phyloP scores from a whole-genome alignment of 2,797 vertebrate species.

The Sebastes ruberrimus region DNA sequence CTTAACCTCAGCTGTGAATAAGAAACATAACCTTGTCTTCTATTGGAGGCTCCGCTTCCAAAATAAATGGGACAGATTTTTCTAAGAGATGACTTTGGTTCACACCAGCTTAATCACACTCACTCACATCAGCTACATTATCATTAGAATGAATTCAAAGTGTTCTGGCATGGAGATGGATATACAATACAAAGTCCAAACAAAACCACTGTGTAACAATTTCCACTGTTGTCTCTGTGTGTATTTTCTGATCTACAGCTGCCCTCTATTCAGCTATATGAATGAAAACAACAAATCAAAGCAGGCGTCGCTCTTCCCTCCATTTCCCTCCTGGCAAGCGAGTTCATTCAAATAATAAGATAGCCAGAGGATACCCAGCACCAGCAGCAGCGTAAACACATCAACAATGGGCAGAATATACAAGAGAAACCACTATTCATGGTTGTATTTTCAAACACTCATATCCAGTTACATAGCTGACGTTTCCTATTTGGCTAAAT shows the following conservation, averaged over 20 bases:
- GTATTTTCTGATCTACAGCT: conserved; percentile 10
- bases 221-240: background rate
- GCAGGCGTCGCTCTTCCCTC: background rate
- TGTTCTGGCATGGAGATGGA: background rate
- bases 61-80: background rate
- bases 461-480: background rate
- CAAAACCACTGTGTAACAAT: background rate
- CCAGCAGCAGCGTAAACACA: background rate
- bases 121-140: background rate
- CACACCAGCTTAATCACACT: conserved; percentile 2
- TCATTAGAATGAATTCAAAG: conserved; percentile 24
- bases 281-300: conserved; percentile 39
- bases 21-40: background rate
- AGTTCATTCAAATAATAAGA: conserved; percentile 8
- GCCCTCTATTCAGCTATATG: conserved; percentile 12
- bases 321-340: background rate
- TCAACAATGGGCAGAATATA: background rate
- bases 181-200: background rate
- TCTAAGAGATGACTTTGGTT: background rate
- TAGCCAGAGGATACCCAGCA: background rate
- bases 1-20: background rate
- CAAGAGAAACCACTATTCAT: background rate
- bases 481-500: background rate
- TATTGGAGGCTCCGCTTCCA: background rate
- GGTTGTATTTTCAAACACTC: background rate